phyloP scores from a whole-genome alignment of 1,140 invertebrate genomes.

The Pachyrhynchus sulphureomaculatus region DNA sequence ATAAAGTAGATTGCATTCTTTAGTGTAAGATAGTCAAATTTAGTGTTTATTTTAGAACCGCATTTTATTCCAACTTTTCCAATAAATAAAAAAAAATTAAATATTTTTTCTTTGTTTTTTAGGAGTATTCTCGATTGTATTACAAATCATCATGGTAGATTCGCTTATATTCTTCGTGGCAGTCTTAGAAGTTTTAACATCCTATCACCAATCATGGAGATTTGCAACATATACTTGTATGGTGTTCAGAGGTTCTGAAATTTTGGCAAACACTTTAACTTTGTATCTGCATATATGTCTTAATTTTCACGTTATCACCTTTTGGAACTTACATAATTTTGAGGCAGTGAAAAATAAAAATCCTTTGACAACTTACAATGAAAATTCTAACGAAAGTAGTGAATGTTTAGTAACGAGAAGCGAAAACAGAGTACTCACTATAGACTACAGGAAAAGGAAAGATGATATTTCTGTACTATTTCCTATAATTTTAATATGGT shows the following conservation, averaged over 20 bases:
- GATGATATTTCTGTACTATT: slow-evolving; percentile 52
- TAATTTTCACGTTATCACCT: slow-evolving; percentile 58
- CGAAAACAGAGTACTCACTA: slow-evolving; percentile 51
- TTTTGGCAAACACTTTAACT: slow-evolving; percentile 55
- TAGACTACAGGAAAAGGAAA: slow-evolving; percentile 53
- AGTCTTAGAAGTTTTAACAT: slow-evolving; percentile 55
- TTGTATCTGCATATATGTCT: slow-evolving; percentile 56
- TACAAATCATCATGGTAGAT: slow-evolving; percentile 56
- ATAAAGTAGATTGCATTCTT: too few relatives aligned
- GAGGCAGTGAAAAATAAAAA: slow-evolving; percentile 48
- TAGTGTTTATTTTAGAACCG: too few relatives aligned
- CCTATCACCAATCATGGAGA: slow-evolving; percentile 53
- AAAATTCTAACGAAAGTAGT: slow-evolving; percentile 54
- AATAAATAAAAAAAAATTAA: background rate
- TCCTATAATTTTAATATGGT: slow-evolving; percentile 57
- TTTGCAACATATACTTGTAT: slow-evolving; percentile 54
- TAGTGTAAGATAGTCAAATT: too few relatives aligned
- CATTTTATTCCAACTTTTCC: background rate
- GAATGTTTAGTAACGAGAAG: slow-evolving; percentile 52
- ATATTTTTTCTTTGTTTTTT: slow-evolving; percentile 42
- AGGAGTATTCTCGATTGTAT: slow-evolving; percentile 55
- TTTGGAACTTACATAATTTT: slow-evolving; percentile 50
- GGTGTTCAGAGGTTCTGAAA: slow-evolving; percentile 54
- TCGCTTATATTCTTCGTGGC: slow-evolving; percentile 50
- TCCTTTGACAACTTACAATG: slow-evolving; percentile 48